Evolutionary conservation across 2,888 invertebrate species (phyloP).

Genomic region (Dendrolimus houi): DNA sequence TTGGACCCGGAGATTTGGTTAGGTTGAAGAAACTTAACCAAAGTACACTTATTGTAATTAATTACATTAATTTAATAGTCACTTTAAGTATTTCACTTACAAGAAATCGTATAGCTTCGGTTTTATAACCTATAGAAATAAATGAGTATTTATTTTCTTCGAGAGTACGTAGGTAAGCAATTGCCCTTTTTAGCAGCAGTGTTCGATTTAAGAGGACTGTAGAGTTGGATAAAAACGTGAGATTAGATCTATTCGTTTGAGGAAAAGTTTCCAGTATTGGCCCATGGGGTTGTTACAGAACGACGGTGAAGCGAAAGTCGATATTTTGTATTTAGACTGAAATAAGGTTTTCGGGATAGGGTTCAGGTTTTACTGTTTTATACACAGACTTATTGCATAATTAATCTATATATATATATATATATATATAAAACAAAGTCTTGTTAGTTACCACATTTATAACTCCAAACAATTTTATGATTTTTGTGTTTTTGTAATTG

Average conservation of each 20-base stretch:
- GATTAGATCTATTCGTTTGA: constrained; percentile 60
- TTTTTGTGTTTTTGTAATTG: no score
- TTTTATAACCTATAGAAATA: constrained; percentile 6
- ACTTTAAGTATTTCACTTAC: no score
- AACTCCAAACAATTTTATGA: no score
- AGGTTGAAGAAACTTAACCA: no score
- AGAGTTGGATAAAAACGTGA: constrained; percentile 45
- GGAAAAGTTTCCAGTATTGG: constrained; percentile 52
- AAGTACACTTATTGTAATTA: no score
- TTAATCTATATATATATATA: no score
- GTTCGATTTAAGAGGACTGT: constrained; percentile 36
- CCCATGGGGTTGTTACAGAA: constrained; percentile 38
- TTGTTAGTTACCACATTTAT: no score
- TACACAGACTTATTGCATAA: no score
- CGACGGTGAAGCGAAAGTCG: constrained; percentile 40
- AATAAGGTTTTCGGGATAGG: not conserved
- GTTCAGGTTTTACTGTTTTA: not conserved
- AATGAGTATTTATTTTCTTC: constrained; percentile 26
- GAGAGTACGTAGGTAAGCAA: constrained; percentile 17
- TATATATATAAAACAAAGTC: no score
- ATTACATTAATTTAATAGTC: no score
- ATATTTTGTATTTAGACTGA: constrained; percentile 18
- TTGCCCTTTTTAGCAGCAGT: constrained; percentile 37
- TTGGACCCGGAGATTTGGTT: no score
- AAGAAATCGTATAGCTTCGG: no score